phyloP scores from a whole-genome alignment of 2,113 vertebrate species.

The Tachuris rubrigastra region DNA sequence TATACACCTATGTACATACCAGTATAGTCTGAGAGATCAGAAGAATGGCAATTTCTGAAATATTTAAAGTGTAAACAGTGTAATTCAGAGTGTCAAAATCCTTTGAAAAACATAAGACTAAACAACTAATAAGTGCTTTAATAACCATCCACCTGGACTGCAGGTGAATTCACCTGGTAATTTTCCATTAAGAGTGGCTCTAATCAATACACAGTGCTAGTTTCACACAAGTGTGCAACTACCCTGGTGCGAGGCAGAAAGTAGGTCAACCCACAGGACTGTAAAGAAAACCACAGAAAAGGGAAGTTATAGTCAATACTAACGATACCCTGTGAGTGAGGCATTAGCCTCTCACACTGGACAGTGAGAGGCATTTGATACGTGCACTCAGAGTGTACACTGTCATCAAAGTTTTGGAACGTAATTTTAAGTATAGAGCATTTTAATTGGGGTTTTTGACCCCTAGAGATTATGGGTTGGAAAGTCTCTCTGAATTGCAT shows the following conservation, averaged over 20 bases:
- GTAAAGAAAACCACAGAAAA: neutral
- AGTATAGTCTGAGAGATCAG: neutral
- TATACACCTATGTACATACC: constrained; percentile 34
- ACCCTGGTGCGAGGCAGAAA: neutral
- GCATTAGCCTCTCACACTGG: neutral
- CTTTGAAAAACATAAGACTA: neutral
- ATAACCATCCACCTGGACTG: neutral
- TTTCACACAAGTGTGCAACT: neutral
- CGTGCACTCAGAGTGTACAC: neutral
- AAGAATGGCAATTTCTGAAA: neutral
- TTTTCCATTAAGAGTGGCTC: neutral
- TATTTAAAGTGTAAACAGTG: neutral
- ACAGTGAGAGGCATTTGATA: neutral
- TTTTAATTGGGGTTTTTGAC: neutral
- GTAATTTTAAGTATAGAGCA: neutral
- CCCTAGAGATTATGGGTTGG: neutral
- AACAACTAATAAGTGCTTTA: constrained; percentile 12
- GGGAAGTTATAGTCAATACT: neutral
- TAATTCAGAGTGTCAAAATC: neutral
- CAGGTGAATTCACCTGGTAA: neutral
- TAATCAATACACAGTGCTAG: neutral
- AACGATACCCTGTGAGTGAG: neutral
- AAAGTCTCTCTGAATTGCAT: neutral
- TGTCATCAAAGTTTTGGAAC: neutral
- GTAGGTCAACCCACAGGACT: neutral